phyloP scores from a whole-genome alignment of 2,113 vertebrate genomes.

The Struthio camelus region DNA sequence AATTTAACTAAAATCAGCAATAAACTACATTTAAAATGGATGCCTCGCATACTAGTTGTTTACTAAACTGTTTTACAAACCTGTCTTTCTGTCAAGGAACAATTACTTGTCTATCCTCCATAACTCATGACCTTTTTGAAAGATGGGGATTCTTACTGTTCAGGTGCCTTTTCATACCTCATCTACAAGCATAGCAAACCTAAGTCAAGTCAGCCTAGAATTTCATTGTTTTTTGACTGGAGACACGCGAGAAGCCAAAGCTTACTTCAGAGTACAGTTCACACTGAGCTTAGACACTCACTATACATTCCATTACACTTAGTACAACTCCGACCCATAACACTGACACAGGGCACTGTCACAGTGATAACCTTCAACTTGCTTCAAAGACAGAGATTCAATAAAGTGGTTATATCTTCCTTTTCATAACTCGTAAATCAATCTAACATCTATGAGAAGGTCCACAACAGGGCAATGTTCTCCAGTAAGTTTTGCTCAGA shows the following conservation, averaged over 20 bases:
- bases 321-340: background rate
- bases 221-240: background rate
- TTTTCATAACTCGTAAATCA: background rate
- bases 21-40: background rate
- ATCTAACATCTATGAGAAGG: background rate
- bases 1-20: background rate
- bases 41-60: background rate
- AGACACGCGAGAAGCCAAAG: background rate
- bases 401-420: background rate
- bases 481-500: background rate
- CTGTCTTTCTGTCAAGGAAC: background rate
- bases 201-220: background rate
- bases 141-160: background rate
- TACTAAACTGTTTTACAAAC: background rate
- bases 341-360: background rate
- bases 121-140: background rate
- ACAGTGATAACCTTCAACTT: background rate
- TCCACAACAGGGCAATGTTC: background rate
- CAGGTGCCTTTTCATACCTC: background rate
- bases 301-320: background rate
- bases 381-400: background rate
- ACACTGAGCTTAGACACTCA: background rate
- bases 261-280: background rate
- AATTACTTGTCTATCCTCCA: background rate
- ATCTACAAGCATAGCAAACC: background rate